Conservation (phyloP, 2,113 vertebrate genomes). For the Uria aalge region DNA sequence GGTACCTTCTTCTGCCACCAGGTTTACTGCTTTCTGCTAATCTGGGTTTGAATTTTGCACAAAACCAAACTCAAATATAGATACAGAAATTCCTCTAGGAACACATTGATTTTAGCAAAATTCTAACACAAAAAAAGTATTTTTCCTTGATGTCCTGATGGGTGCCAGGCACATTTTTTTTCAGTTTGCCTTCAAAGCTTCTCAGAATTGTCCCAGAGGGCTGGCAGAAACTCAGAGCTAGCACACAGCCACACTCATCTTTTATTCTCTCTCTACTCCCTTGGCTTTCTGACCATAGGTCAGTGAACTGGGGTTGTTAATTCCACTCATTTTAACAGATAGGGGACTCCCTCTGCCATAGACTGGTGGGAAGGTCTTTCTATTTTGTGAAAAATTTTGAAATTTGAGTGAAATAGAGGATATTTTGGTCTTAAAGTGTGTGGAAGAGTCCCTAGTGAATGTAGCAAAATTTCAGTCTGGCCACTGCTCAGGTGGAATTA, state of each 20-base stretch:
- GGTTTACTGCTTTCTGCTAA: neutral
- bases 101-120: neutral
- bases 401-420: neutral
- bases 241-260: neutral
- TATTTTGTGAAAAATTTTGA: neutral
- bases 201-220: neutral
- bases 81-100: neutral
- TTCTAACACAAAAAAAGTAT: rapidly evolving
- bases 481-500: neutral
- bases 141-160: neutral
- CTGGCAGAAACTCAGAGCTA: neutral
- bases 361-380: rapidly evolving
- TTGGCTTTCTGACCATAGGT: neutral
- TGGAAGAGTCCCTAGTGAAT: neutral
- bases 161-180: neutral
- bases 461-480: neutral
- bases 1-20: neutral
- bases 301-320: neutral
- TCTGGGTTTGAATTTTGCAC: neutral
- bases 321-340: neutral
- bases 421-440: neutral
- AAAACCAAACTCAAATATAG: neutral
- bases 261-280: neutral
- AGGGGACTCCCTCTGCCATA: neutral
- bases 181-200: neutral